phyloP scores from a whole-genome alignment of 2,888 invertebrate species.

The Chloroclysta siterata region DNA sequence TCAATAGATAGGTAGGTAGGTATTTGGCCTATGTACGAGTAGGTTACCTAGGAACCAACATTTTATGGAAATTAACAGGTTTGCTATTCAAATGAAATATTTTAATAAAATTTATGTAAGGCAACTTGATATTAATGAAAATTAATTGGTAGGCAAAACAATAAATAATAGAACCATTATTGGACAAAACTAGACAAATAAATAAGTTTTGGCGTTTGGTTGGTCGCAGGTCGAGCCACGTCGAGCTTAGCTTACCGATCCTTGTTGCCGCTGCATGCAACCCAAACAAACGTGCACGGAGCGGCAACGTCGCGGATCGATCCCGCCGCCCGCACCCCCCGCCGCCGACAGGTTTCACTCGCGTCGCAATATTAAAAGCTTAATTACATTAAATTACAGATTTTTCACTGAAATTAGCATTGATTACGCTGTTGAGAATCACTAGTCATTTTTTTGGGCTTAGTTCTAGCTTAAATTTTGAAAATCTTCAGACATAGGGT shows the following conservation, averaged over 20 bases:
- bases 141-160: no score
- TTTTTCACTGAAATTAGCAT: constrained; percentile 49
- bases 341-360: constrained; percentile 57
- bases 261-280: constrained; percentile 64
- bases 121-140: no score
- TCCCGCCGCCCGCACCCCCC: constrained; percentile 49
- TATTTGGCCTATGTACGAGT: no score
- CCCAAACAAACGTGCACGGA: constrained; percentile 78
- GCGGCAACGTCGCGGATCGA: constrained; percentile 80
- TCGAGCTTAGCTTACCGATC: constrained; percentile 10
- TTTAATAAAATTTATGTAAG: no score
- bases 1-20: no score
- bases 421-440: constrained; percentile 35
- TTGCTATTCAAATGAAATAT: no score
- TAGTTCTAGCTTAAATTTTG: no score
- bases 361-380: constrained; percentile 61
- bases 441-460: neutral
- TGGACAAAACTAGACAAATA: constrained; percentile 4
- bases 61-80: no score
- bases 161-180: no score
- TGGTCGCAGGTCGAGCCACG: no score
- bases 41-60: no score
- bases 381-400: constrained; percentile 75
- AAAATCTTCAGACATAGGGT: neutral
- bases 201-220: constrained; percentile 12